A percentile compares a stretch with the other conserved stretches of the same genome.
Conservation (phyloP, 1,140 invertebrate species). For the Polyergus mexicanus region DNA sequence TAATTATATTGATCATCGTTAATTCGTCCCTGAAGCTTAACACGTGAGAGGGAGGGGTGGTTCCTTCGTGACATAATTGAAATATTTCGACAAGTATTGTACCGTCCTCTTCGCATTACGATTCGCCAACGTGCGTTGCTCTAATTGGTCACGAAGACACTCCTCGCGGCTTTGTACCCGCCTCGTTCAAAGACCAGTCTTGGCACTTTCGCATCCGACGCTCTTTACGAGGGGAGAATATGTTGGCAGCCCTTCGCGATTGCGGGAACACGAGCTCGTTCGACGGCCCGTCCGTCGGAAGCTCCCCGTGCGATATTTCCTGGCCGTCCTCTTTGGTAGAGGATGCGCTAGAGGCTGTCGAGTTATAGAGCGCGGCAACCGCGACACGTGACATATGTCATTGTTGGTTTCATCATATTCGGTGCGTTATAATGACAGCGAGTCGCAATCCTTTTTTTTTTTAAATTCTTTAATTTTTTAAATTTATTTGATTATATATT, state of each 20-base stretch:
- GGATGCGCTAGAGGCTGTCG: background rate
- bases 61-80: background rate
- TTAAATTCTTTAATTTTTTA: background rate
- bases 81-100: background rate
- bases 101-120: background rate
- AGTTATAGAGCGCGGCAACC: background rate
- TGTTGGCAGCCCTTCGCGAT: slow-evolving; percentile 34
- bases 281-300: slow-evolving; percentile 24
- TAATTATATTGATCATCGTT: background rate
- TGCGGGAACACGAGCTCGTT: slow-evolving; percentile 36
- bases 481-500: slow-evolving; percentile 11
- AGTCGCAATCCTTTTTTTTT: background rate
- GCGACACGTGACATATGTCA: background rate
- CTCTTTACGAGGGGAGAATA: slow-evolving; percentile 25
- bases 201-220: slow-evolving; percentile 21
- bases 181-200: slow-evolving; percentile 16
- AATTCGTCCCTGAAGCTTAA: background rate
- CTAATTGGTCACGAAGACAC: slow-evolving; percentile 46
- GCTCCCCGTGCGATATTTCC: slow-evolving; percentile 25
- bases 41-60: background rate
- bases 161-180: slow-evolving; percentile 38
- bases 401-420: background rate
- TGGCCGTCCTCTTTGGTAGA: slow-evolving; percentile 1
- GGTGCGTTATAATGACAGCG: background rate
- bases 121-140: slow-evolving; percentile 23